Conservation (phyloP, 2,888 invertebrate species). For the Andrena minutula region DNA sequence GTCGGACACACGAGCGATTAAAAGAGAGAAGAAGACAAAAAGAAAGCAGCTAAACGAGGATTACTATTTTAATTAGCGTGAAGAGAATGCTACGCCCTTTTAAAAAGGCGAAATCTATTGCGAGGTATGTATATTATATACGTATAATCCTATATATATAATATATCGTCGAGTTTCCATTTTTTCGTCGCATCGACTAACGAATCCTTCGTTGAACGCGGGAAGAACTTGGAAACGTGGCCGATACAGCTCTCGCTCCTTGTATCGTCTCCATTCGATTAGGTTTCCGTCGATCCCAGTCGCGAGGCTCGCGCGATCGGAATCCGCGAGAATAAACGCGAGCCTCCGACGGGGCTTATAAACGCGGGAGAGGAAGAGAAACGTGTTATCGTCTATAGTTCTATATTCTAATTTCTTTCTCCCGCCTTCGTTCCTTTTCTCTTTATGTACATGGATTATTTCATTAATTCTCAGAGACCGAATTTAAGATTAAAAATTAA, state of each 20-base stretch:
- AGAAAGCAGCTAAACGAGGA: slow-evolving; percentile 51
- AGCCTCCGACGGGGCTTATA: slow-evolving; percentile 7
- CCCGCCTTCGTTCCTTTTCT: neutral
- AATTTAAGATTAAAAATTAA: slow-evolving; percentile 59
- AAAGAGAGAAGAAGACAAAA: slow-evolving; percentile 25
- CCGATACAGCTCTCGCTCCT: neutral
- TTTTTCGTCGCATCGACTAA: slow-evolving; percentile 32
- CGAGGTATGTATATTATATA: slow-evolving; percentile 65
- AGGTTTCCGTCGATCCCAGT: neutral
- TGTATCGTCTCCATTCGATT: neutral
- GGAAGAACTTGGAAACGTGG: slow-evolving; percentile 38
- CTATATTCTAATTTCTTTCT: neutral
- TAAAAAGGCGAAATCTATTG: slow-evolving; percentile 62
- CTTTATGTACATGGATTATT: slow-evolving; percentile 37
- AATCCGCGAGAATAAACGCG: neutral
- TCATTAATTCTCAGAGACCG: slow-evolving; percentile 39
- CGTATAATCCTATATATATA: slow-evolving; percentile 22
- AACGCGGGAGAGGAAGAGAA: slow-evolving; percentile 36
- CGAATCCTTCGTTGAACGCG: slow-evolving; percentile 33
- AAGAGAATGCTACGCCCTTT: slow-evolving; percentile 45
- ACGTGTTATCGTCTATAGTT: neutral
- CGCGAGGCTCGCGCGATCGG: neutral
- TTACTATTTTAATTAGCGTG: slow-evolving; percentile 28
- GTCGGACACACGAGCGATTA: slow-evolving; percentile 66
- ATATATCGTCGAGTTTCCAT: slow-evolving; percentile 45